Percentiles rank a stretch among this genome's conserved stretches.
Conservation (phyloP, 2,797 vertebrate species). For the Miopithecus talapoin region DNA sequence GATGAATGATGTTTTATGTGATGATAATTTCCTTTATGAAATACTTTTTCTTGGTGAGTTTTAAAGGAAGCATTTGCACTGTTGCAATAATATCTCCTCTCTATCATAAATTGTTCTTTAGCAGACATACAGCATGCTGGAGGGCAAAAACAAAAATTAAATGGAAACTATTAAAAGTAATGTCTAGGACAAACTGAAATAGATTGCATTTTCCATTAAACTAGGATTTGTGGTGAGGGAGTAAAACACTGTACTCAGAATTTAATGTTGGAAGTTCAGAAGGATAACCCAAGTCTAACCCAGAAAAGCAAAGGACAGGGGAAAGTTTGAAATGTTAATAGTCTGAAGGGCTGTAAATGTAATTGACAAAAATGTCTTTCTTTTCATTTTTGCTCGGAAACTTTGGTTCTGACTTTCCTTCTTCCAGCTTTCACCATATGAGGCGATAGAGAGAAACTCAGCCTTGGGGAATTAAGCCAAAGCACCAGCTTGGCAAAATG, state of each 20-base stretch:
- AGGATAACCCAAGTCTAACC: background rate
- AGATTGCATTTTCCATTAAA: background rate
- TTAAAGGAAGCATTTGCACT: background rate
- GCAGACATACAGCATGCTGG: background rate
- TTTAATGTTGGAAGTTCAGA: background rate
- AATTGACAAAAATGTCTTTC: background rate
- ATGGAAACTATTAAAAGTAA: background rate
- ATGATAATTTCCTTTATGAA: background rate
- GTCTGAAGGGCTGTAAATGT: background rate
- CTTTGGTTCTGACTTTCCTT: background rate
- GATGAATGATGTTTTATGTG: background rate
- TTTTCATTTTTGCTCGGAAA: background rate
- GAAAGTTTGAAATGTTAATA: background rate
- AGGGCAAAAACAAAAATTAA: background rate
- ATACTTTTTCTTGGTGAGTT: background rate
- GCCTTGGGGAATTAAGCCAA: background rate
- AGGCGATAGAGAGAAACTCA: conserved; percentile 21
- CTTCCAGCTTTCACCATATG: background rate
- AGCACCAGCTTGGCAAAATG: background rate
- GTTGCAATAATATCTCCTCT: background rate
- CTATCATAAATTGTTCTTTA: background rate
- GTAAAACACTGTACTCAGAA: background rate
- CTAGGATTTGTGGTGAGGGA: background rate
- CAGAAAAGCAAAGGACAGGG: background rate
- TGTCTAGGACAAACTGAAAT: background rate